phyloP scores from a whole-genome alignment of 2,888 invertebrate species.

The Lepetodrilus schrolli region DNA sequence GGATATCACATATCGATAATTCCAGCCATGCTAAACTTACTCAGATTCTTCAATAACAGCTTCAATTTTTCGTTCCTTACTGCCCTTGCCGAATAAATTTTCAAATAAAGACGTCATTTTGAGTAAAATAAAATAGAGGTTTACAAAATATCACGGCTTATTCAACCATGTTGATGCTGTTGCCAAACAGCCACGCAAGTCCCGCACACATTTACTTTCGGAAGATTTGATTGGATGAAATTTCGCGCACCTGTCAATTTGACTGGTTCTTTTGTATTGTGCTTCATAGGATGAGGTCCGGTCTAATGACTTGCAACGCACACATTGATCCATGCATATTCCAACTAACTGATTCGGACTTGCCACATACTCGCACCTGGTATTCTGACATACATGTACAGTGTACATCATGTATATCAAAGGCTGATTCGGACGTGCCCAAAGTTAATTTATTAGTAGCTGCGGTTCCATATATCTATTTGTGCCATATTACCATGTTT shows the following conservation, averaged over 20 bases:
- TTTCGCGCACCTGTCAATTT: conserved; percentile 34
- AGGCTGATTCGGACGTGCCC: too few relatives aligned
- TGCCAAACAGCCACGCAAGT: conserved; percentile 39
- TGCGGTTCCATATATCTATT: too few relatives aligned
- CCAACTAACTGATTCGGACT: too few relatives aligned
- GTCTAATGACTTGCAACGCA: neutral
- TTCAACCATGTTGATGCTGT: conserved; percentile 41
- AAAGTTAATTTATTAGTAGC: too few relatives aligned
- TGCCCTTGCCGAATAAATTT: conserved; percentile 11
- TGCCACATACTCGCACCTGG: too few relatives aligned
- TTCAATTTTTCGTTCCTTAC: conserved; percentile 21
- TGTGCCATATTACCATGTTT: too few relatives aligned
- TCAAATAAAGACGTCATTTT: conserved; percentile 16
- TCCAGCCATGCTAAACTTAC: conserved; percentile 33
- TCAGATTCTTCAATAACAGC: conserved; percentile 38
- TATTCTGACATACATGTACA: too few relatives aligned
- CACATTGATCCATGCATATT: too few relatives aligned
- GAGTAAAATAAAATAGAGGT: too few relatives aligned
- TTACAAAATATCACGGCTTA: neutral
- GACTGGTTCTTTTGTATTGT: neutral
- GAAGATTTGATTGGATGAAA: conserved; percentile 37
- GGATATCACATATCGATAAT: too few relatives aligned
- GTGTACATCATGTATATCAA: too few relatives aligned
- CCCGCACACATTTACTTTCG: neutral
- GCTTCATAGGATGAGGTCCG: neutral